phyloP scores from a whole-genome alignment of 1,140 invertebrate genomes.

The Myzus persicae region DNA sequence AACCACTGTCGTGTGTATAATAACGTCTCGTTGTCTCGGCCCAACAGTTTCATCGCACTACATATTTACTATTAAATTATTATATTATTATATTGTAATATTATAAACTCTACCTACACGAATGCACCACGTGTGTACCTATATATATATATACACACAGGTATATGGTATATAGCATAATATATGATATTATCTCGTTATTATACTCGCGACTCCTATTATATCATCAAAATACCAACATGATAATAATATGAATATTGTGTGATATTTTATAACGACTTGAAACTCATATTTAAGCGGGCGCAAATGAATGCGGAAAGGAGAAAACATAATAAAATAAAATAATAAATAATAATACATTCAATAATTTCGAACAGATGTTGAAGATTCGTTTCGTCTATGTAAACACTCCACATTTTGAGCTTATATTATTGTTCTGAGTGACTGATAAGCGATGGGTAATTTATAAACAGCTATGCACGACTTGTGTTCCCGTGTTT shows the following conservation, averaged over 20 bases:
- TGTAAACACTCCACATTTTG: too few relatives aligned
- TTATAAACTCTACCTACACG: background rate
- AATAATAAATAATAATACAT: background rate
- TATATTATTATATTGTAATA: background rate
- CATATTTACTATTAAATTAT: background rate
- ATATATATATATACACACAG: too few relatives aligned
- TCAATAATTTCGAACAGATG: background rate
- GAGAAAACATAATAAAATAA: background rate
- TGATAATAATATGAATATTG: background rate
- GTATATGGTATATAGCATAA: too few relatives aligned
- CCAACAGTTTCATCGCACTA: background rate
- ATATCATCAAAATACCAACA: background rate
- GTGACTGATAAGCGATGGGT: too few relatives aligned
- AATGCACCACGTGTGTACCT: background rate
- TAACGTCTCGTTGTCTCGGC: background rate
- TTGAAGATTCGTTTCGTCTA: too few relatives aligned
- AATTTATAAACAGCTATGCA: too few relatives aligned
- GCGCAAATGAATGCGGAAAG: background rate
- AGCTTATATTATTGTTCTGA: too few relatives aligned
- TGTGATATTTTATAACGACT: background rate
- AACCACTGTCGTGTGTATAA: constrained; percentile 13
- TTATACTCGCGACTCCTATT: background rate
- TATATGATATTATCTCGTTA: background rate
- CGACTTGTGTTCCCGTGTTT: too few relatives aligned
- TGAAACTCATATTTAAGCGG: background rate